phyloP scores from a whole-genome alignment of 2,797 vertebrate genomes.

The Neosilurus hyrtlii region DNA sequence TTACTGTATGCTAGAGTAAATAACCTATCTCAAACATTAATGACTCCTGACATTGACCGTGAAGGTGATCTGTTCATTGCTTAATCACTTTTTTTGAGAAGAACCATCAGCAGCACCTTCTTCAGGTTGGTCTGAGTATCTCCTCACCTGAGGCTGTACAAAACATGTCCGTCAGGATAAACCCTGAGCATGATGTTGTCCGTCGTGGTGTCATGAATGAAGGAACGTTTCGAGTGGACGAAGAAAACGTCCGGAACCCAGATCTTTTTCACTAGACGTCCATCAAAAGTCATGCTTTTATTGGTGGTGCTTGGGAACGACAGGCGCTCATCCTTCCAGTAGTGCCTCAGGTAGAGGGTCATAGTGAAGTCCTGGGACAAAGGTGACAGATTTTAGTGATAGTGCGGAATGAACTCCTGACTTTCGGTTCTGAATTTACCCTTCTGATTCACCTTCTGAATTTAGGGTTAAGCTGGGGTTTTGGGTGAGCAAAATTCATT shows the following conservation, averaged over 20 bases:
- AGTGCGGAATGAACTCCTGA: too few species aligned
- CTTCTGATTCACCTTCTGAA: neutral
- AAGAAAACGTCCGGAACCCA: conserved; percentile 99
- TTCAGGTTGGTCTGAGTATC: neutral
- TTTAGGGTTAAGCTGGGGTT: neutral
- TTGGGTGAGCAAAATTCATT: neutral
- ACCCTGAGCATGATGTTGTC: conserved; percentile 96
- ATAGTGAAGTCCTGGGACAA: conserved; percentile 89
- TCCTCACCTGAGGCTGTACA: conserved; percentile 92
- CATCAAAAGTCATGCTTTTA: conserved; percentile 96
- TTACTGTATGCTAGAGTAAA: neutral
- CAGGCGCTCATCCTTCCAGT: conserved; percentile 94
- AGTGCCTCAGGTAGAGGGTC: conserved; percentile 93
- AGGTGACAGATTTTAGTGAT: neutral
- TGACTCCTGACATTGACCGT: too few species aligned
- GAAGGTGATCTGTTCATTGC: neutral
- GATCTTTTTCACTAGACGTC: conserved; percentile 93
- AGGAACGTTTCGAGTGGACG: conserved; percentile 95
- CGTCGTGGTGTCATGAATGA: conserved; percentile 92
- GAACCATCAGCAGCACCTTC: too few species aligned
- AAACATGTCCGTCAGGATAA: conserved; percentile 90
- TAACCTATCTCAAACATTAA: neutral
- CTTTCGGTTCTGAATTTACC: too few species aligned
- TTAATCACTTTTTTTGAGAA: neutral
- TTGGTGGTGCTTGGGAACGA: conserved; percentile 89